Conservation (phyloP, 2,888 invertebrate genomes). For the Boloria euphrosyne region DNA sequence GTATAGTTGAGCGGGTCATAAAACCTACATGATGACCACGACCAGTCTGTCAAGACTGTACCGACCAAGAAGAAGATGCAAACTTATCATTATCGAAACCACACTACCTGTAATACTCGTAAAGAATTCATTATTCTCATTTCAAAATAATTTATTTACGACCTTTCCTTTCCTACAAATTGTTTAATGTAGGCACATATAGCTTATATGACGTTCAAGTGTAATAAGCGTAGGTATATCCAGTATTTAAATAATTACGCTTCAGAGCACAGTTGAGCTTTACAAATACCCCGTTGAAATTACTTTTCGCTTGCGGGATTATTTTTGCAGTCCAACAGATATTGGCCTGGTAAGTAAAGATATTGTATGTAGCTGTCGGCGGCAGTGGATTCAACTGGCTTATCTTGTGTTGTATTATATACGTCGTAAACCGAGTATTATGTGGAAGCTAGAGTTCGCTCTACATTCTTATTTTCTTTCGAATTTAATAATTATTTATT, state of each 20-base stretch:
- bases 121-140: too few relatives aligned
- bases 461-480: slow-evolving; percentile 21
- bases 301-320: slow-evolving; percentile 55
- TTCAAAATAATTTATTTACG: too few relatives aligned
- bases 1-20: too few relatives aligned
- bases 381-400: slow-evolving; percentile 66
- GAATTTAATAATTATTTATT: neutral
- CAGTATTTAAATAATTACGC: neutral
- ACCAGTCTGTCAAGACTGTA: too few relatives aligned
- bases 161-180: too few relatives aligned
- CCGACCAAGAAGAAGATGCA: too few relatives aligned
- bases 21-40: too few relatives aligned
- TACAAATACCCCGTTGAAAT: slow-evolving; percentile 3
- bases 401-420: slow-evolving; percentile 50
- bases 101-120: too few relatives aligned
- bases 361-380: slow-evolving; percentile 76
- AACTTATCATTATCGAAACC: too few relatives aligned
- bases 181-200: too few relatives aligned
- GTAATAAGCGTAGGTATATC: neutral
- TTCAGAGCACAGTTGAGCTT: neutral
- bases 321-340: slow-evolving; percentile 65
- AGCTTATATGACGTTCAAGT: too few relatives aligned
- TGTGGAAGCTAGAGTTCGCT: slow-evolving; percentile 47
- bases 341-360: slow-evolving; percentile 70
- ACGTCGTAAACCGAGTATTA: slow-evolving; percentile 47